phyloP scores from a whole-genome alignment of 92 coral and sea anemone genomes.

The Palythoa heliodiscus region DNA sequence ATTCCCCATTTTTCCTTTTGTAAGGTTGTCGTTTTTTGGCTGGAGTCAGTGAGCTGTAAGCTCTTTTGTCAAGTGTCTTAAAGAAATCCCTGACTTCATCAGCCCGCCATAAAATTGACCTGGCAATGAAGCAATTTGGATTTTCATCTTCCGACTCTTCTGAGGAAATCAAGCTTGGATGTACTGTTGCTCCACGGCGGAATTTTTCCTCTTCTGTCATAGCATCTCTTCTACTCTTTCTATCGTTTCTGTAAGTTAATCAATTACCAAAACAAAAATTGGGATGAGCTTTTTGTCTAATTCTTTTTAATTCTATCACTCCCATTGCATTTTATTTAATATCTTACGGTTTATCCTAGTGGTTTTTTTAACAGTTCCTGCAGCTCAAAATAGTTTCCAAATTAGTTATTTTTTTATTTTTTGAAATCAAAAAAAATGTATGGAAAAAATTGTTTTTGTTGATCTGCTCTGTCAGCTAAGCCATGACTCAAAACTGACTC shows the following conservation, averaged over 20 bases:
- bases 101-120: not conserved
- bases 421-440: not conserved
- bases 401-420: not conserved
- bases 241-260: slow-evolving; percentile 7
- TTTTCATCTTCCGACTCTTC: slow-evolving; percentile 15
- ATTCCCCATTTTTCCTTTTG: slow-evolving; percentile 6
- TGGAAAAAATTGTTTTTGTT: not conserved
- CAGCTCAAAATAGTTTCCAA: slow-evolving; percentile 1
- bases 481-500: not conserved
- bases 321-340: not conserved
- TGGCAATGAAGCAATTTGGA: not conserved
- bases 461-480: slow-evolving; percentile 7
- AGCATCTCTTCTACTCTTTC: not conserved
- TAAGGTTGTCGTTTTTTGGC: not conserved
- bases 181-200: not conserved
- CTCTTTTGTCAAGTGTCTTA: slow-evolving; percentile 1
- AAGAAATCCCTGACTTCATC: not conserved
- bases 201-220: not conserved
- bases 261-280: not conserved
- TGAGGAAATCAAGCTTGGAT: not conserved
- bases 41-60: slow-evolving; percentile 2
- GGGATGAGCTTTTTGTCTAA: not conserved
- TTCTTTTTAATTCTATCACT: not conserved
- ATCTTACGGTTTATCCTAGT: not conserved
- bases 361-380: not conserved